Base-by-base conservation (phyloP, 2,888 invertebrate genomes). In the Agrochola macilenta region DNA sequence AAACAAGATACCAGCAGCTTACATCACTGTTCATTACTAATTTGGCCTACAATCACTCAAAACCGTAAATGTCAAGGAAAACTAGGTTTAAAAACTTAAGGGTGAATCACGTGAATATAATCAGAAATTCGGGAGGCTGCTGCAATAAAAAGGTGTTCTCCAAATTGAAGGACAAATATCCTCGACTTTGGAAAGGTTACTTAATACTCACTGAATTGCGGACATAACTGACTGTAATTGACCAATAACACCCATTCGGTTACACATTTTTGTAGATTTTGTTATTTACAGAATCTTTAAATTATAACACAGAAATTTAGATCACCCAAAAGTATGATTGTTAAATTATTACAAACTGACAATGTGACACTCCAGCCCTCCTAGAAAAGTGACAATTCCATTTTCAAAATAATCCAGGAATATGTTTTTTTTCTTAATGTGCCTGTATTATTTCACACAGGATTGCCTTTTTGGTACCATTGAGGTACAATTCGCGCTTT, bases 211-310 rank as follows among this genome's bases (percentile, higher is more conserved):
- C 96, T 92, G 90, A 86, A 96, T 93, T 65, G 94, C 90, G 35
- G 93, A 93, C 93, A 95, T 96, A 26, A 96, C 92, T 69, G 92
- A 90, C 89, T 95, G 95, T 63, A 96, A 82, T 90, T 93, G 93
- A 78, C 89, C 90, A 69, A 96, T 96, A 64, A 95, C 89, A 65
- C 91, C 92, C 93, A 95, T 93, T 69, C 96, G 92, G 79, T 96
- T 94, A 84, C 96, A 96, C 96, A 96, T 96, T 90, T 91, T 93
- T 84, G 57, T 76, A 1, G 49, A 54, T 75, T 77, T 79, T 39
- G 26, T 69, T 57, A 49, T 57, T 30, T 58, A 76, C 5, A 58
- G 61, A 70, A 57, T 39, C 5, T 26, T 35, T 12, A 26, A 69
- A 75, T 5, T 52, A 23, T 43, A 9, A 82, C 78, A 64, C 76